Percentiles rank a stretch among this genome's conserved stretches.
phyloP scores from a whole-genome alignment of 2,888 invertebrate genomes.

The Andrena flavipes region DNA sequence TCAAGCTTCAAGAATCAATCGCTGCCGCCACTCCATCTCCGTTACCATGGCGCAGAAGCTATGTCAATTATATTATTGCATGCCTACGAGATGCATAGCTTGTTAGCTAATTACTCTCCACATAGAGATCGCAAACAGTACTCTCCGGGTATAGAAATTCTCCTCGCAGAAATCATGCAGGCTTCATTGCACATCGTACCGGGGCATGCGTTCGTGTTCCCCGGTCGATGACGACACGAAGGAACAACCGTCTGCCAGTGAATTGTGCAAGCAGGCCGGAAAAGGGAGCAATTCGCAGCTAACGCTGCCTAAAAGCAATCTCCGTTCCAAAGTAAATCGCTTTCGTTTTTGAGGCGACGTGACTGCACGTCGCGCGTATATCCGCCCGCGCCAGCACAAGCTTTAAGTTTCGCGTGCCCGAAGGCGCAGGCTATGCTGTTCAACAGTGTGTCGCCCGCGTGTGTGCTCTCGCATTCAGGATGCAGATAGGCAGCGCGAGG shows the following conservation, averaged over 20 bases:
- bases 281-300: constrained; percentile 36
- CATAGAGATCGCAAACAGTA: not conserved
- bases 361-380: not conserved
- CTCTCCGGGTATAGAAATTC: not conserved
- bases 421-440: too few relatives aligned
- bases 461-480: not conserved
- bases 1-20: constrained; percentile 45
- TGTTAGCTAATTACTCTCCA: not conserved
- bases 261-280: constrained; percentile 1
- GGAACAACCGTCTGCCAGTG: not conserved
- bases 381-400: not conserved
- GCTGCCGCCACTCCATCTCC: constrained; percentile 27
- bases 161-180: not conserved
- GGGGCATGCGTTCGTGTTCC: not conserved
- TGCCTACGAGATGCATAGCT: constrained; percentile 12
- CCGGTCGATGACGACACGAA: constrained; percentile 15
- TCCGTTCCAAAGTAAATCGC: constrained; percentile 43
- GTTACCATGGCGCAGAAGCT: constrained; percentile 3
- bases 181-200: not conserved
- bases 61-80: constrained; percentile 3
- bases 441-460: not conserved
- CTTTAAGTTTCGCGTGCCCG: constrained; percentile 20
- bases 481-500: constrained; percentile 42
- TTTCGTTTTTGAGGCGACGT: constrained; percentile 24
- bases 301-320: constrained; percentile 45